Base-by-base conservation (phyloP, 2,888 invertebrate species). In the Cheilosia variabilis region DNA sequence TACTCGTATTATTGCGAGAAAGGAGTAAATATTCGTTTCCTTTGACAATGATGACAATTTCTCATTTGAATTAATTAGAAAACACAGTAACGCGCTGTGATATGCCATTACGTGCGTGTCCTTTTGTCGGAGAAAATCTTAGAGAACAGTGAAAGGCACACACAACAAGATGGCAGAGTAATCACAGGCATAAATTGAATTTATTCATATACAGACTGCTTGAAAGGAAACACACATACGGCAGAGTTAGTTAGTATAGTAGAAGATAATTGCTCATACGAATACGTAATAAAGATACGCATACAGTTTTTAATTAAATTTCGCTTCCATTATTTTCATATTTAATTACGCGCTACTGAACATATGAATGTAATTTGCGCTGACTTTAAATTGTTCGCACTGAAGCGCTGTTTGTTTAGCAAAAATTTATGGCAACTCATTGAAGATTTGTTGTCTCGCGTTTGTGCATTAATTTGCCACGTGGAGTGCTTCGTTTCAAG, bases 51-150 rank as follows among this genome's bases (percentile, higher is more conserved):
- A 80, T 80, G 80, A 76, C 80, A 86, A 77, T 86, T 76, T 69
- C 86, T 77, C 81, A 81, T 86, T 81, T 81, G 76, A 86, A 86
- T 86, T 86, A 86, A 86, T 86, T 81, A 86, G 84, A 86, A 86
- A 81, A 76, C 68, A 76, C 76, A 86, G 81, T 86, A 81, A 86
- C 62, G 77, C 76, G 72, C 75, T 43, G 66, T 77, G 86, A 81
- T 86, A 86, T 81, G 62, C 71, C 75, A 75, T 86, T 76, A 86
- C 76, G 71, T 27, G 17, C 17, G 37, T 80, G 66, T 76, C 76
- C 68, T 76, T 80, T 79, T 76, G 47, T 45, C 41, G 24, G 72
- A 34, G 55, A 43, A 53, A 53, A 53, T 80, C 53, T 60, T 17
- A 10, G 53, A 37, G 22, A 65, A 73, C 68, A 43, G 55, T 19